phyloP scores from a whole-genome alignment of 2,888 invertebrate species.

The Bellardia bayeri region DNA sequence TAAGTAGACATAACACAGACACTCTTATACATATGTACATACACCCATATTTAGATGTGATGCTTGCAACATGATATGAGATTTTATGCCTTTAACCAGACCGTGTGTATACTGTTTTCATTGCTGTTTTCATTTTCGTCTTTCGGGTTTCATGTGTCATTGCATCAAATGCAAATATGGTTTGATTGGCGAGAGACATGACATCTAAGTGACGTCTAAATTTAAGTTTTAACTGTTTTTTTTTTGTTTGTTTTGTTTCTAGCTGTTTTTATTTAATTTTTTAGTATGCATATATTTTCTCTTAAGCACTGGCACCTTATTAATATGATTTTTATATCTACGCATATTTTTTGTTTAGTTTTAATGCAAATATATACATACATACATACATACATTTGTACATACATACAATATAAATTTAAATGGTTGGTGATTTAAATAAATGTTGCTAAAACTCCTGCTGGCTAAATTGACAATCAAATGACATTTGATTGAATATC shows the following conservation, averaged over 20 bases:
- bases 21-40: no score
- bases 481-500: conserved; percentile 66
- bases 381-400: no score
- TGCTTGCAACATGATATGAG: conserved; percentile 42
- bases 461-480: conserved; percentile 63
- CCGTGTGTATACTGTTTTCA: neutral
- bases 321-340: conserved; percentile 60
- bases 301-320: conserved; percentile 32
- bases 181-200: conserved; percentile 72
- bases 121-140: conserved; percentile 26
- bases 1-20: neutral
- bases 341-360: conserved; percentile 48
- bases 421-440: conserved; percentile 22
- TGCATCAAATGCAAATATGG: conserved; percentile 75
- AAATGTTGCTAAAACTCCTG: conserved; percentile 45
- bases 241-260: no score
- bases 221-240: conserved; percentile 69
- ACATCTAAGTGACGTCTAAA: conserved; percentile 81
- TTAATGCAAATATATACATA: neutral
- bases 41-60: neutral
- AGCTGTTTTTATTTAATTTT: conserved; percentile 19
- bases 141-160: conserved; percentile 58
- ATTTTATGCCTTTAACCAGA: conserved; percentile 22
- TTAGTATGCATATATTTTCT: neutral
- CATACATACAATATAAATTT: no score